These are phyloP conservation scores for Pyrocoelia pectoralis DNA, from an alignment of 2,888 invertebrate species.

Conservation along the genomic window DNA sequence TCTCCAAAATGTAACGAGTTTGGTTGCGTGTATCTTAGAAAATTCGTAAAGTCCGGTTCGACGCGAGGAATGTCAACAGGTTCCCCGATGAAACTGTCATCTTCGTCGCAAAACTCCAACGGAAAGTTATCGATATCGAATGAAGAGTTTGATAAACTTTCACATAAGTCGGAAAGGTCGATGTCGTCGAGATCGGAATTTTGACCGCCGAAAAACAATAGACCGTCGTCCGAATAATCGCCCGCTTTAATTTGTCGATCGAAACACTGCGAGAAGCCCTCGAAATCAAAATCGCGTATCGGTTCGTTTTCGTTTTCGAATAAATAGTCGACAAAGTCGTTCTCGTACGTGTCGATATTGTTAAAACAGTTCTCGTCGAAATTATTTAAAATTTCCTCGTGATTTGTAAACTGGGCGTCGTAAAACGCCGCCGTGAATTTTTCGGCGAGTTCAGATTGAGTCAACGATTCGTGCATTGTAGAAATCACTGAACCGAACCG, in stretches of 20 bases:
- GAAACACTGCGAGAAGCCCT: slow-evolving; percentile 53
- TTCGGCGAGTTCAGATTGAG: slow-evolving; percentile 56
- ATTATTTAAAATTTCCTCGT: slow-evolving; percentile 46
- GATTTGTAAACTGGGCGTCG: slow-evolving; percentile 51
- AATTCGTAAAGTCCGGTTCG: slow-evolving; percentile 53
- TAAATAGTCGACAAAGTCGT: slow-evolving; percentile 24
- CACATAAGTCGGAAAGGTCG: slow-evolving; percentile 48
- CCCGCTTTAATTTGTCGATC: slow-evolving; percentile 27
- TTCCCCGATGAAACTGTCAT: slow-evolving; percentile 37
- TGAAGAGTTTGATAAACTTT: slow-evolving; percentile 48
- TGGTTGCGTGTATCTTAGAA: slow-evolving; percentile 47
- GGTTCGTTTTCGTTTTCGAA: slow-evolving; percentile 29
- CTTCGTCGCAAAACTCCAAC: slow-evolving; percentile 43
- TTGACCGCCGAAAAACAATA: slow-evolving; percentile 39
- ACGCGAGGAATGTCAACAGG: slow-evolving; percentile 42
- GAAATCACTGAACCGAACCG: slow-evolving; percentile 7
- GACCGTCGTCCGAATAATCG: slow-evolving; percentile 44
- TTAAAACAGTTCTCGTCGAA: slow-evolving; percentile 48
- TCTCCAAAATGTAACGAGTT: slow-evolving; percentile 41
- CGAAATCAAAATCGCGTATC: slow-evolving; percentile 52
- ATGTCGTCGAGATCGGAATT: slow-evolving; percentile 35
- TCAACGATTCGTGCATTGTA: slow-evolving; percentile 16
- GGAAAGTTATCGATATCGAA: slow-evolving; percentile 46
- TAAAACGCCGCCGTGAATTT: slow-evolving; percentile 59
- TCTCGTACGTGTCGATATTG: slow-evolving; percentile 32